Conservation (phyloP, 2,888 invertebrate genomes). For the Ormyrus labotus region DNA sequence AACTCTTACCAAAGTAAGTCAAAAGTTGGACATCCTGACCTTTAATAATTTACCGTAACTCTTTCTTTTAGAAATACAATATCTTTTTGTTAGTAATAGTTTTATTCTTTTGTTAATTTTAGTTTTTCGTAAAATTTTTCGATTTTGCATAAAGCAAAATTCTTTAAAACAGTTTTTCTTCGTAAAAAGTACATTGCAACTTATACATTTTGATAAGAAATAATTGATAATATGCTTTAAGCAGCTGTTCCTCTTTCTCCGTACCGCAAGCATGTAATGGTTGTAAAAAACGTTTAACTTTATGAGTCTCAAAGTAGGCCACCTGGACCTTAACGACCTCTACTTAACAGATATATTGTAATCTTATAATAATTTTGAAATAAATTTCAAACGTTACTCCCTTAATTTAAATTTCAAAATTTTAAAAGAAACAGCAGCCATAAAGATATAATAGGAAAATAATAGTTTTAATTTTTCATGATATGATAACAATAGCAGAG, state of each 20-base stretch:
- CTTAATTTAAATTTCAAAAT: too few species aligned
- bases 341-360: background rate
- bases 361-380: background rate
- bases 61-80: slow-evolving; percentile 3
- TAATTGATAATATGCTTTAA: background rate
- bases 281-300: slow-evolving; percentile 16
- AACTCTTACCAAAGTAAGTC: background rate
- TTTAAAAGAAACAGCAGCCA: background rate
- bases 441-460: background rate
- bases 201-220: too few species aligned
- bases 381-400: background rate
- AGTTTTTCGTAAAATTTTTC: background rate
- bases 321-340: slow-evolving; percentile 16
- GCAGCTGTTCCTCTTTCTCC: slow-evolving; percentile 10
- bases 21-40: slow-evolving; percentile 12
- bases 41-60: slow-evolving; percentile 21
- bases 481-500: too few species aligned
- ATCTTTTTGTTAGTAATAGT: background rate
- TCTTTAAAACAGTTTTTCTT: background rate
- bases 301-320: slow-evolving; percentile 19
- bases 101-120: too few species aligned
- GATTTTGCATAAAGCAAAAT: background rate
- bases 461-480: background rate
- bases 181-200: too few species aligned
- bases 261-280: background rate